Base-by-base conservation (phyloP, 2,888 invertebrate species). In the Strigamia maritima region DNA sequence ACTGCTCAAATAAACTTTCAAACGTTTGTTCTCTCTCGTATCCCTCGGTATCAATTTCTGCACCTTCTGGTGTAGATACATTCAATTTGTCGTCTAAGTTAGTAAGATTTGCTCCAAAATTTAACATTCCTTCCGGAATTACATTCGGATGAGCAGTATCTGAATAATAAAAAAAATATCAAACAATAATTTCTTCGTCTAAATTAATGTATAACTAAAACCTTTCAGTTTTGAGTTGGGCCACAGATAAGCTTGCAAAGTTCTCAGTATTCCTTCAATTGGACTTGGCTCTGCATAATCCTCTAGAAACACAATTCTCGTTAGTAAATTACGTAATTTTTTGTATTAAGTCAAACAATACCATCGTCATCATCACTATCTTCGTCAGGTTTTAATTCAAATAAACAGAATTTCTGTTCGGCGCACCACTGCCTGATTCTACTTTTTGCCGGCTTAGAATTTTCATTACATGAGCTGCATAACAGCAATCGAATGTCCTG, bases 201-300 rank as follows among this genome's bases (percentile, higher is more conserved):
- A 31, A 31, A 31, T 31, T 16, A 6, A 31, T 31, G 31, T 2
- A 2, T 19, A 65, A 16, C n/a, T 44, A 80, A 80, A 81, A 88
- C 89, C 88, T 88, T 92, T 92, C 85, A 91, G 87, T 40, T 86
- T 85, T 81, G 92, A 86, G 85, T 92, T 92, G 28, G 92, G 89
- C 92, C 93, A 93, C 75, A 89, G 88, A 84, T 92, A 91, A 75
- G 92, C 90, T 83, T 92, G 90, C 40, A 93, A 85, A 75, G 91
- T 91, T 86, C 92, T 92, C 74, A 90, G 86, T 16, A 93, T 88
- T 83, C 92, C 87, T 40, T 90, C 89, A 16, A 91, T 89, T 3
- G 92, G 92, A 81, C 88, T 88, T 79, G 90, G 90, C 83, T 91
- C 91, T 70, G 86, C 85, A 82, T 90, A 90, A 81, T 87, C 87